A percentile compares a stretch with the other conserved stretches of the same genome.
Conservation (phyloP, 2,113 vertebrate genomes). For the Ictalurus punctatus region DNA sequence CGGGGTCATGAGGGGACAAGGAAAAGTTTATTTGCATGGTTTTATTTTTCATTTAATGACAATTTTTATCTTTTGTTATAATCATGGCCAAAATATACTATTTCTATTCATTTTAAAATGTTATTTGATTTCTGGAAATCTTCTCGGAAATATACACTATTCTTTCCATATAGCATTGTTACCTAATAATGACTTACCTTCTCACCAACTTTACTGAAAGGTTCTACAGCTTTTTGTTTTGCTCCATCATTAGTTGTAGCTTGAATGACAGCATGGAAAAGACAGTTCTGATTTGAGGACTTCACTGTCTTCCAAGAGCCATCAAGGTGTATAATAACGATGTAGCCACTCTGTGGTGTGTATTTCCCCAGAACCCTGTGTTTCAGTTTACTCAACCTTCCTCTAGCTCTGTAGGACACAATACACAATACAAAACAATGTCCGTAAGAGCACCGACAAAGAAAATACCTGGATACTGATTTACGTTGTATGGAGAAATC, state of each 20-base stretch:
- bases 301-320: not conserved
- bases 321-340: conserved; percentile 20
- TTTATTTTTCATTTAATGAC: too few species aligned
- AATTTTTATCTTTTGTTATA: too few species aligned
- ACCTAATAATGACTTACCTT: not conserved
- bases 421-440: not conserved
- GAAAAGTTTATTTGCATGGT: too few species aligned
- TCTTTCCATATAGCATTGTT: not conserved
- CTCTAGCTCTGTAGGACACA: not conserved
- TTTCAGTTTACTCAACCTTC: not conserved
- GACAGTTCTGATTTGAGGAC: not conserved
- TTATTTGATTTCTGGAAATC: too few species aligned
- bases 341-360: not conserved
- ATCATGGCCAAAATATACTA: too few species aligned
- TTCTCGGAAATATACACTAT: not conserved
- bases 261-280: conserved; percentile 33
- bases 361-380: not conserved
- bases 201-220: not conserved
- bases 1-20: too few species aligned
- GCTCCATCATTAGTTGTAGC: conserved; percentile 1
- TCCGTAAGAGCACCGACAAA: not conserved
- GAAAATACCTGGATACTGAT: not conserved
- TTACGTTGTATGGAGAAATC: not conserved
- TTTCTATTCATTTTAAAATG: too few species aligned
- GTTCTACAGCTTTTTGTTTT: not conserved